Evolutionary conservation across 64 coral and sea anemone species (phyloP).

Genomic region (Porites lutea): DNA sequence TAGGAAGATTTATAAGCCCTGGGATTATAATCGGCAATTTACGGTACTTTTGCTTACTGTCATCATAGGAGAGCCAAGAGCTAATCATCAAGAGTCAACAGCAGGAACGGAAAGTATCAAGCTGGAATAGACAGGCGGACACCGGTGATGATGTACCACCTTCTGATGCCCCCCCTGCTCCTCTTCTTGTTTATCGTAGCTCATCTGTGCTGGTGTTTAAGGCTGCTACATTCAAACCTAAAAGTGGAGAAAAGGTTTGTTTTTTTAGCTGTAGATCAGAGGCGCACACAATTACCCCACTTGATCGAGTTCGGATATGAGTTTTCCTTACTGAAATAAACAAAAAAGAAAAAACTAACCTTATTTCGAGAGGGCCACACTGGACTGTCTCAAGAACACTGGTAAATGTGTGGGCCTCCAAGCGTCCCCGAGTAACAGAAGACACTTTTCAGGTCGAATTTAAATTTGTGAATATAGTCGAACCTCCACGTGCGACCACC

Average conservation of each 20-base stretch:
- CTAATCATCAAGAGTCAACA: constrained; percentile 89
- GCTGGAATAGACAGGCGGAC: constrained; percentile 48
- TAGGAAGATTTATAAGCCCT: no score
- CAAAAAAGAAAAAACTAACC: no score
- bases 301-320: no score
- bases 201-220: constrained; percentile 78
- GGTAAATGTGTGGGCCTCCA: no score
- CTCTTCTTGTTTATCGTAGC: constrained; percentile 84
- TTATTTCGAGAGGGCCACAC: no score
- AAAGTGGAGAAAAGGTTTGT: constrained; percentile 67
- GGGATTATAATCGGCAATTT: no score
- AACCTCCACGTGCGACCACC: no score
- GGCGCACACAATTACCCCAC: neutral
- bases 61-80: constrained; percentile 88
- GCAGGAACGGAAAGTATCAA: constrained; percentile 77
- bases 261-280: neutral
- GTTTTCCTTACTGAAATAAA: no score
- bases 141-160: constrained; percentile 31
- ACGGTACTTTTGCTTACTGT: neutral
- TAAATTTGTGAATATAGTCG: no score
- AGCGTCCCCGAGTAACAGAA: no score
- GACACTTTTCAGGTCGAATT: no score
- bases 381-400: no score
- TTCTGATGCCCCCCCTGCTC: constrained; percentile 60
- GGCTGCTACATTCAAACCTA: constrained; percentile 80